Percentiles rank a stretch among this genome's conserved stretches.
These are phyloP conservation scores for Centroberyx gerrardi DNA, from an alignment of 2,797 vertebrate species.

Conservation along the genomic window DNA sequence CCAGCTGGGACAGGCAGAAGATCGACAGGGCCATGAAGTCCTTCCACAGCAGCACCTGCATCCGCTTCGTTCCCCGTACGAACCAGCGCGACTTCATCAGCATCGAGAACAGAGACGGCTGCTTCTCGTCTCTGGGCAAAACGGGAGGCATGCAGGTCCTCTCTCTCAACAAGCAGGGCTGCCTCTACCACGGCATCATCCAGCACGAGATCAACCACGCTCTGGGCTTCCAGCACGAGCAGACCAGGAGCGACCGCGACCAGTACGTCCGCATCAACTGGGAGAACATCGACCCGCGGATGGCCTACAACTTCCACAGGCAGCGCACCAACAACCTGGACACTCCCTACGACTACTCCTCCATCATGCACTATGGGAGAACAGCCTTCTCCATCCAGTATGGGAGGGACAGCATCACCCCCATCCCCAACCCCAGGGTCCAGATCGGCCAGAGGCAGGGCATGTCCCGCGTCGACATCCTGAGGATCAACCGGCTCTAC, in stretches of 20 bases:
- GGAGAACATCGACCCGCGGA: constrained; percentile 67
- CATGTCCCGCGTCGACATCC: constrained; percentile 47
- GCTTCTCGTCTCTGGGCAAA: constrained; percentile 81
- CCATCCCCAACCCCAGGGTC: constrained; percentile 39
- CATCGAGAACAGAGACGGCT: constrained; percentile 59
- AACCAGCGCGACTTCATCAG: constrained; percentile 53
- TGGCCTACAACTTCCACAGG: constrained; percentile 71
- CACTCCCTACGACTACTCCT: constrained; percentile 80
- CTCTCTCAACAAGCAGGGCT: constrained; percentile 77
- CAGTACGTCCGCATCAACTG: constrained; percentile 80
- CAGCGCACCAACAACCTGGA: constrained; percentile 78
- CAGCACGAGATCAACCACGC: constrained; percentile 81
- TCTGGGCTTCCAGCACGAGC: constrained; percentile 83
- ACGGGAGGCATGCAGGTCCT: constrained; percentile 76
- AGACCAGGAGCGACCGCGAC: constrained; percentile 83
- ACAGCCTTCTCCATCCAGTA: constrained; percentile 39
- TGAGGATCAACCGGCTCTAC: constrained; percentile 59
- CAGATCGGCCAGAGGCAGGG: constrained; percentile 39
- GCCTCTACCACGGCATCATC: constrained; percentile 73
- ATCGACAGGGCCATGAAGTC: constrained; percentile 35
- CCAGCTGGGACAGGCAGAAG: constrained; percentile 12
- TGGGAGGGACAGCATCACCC: constrained; percentile 51
- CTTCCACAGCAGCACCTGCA: constrained; percentile 51
- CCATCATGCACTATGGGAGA: constrained; percentile 84
- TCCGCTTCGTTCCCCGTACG: constrained; percentile 46